phyloP scores from a whole-genome alignment of 1,140 invertebrate genomes.

The Papilio xuthus region DNA sequence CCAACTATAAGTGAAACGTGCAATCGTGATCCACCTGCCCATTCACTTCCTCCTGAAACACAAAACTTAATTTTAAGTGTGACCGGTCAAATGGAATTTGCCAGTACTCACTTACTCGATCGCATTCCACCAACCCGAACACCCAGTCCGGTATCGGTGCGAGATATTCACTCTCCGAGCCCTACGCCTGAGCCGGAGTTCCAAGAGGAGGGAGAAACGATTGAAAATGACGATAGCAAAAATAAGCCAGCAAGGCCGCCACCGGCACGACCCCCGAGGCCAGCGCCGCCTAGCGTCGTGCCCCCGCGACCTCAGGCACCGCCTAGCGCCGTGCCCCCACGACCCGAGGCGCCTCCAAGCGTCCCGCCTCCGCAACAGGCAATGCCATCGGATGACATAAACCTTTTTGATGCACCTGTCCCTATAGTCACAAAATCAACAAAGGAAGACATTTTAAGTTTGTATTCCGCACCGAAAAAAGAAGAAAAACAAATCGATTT shows the following conservation, averaged over 20 bases:
- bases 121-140: slow-evolving; percentile 91
- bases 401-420: slow-evolving; percentile 77
- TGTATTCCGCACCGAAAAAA: slow-evolving; percentile 83
- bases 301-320: slow-evolving; percentile 61
- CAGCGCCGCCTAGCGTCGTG: slow-evolving; percentile 48
- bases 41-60: slow-evolving; percentile 85
- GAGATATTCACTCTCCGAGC: slow-evolving; percentile 90
- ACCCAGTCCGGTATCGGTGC: slow-evolving; percentile 90
- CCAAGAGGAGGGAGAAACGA: slow-evolving; percentile 47
- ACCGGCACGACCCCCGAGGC: slow-evolving; percentile 62
- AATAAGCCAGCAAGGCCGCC: slow-evolving; percentile 71
- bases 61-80: slow-evolving; percentile 93
- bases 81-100: slow-evolving; percentile 93
- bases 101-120: slow-evolving; percentile 91
- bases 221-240: slow-evolving; percentile 68
- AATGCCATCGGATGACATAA: slow-evolving; percentile 67
- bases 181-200: slow-evolving; percentile 88
- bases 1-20: slow-evolving; percentile 43
- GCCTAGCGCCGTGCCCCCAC: slow-evolving; percentile 53
- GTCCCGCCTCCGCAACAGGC: slow-evolving; percentile 48
- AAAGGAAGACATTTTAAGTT: slow-evolving; percentile 85
- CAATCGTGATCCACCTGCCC: slow-evolving; percentile 82
- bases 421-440: slow-evolving; percentile 72
- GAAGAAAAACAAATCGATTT: slow-evolving; percentile 80
- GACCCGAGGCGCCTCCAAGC: slow-evolving; percentile 56